phyloP scores from a whole-genome alignment of 2,113 vertebrate genomes.

The Ceyx margarethae region DNA sequence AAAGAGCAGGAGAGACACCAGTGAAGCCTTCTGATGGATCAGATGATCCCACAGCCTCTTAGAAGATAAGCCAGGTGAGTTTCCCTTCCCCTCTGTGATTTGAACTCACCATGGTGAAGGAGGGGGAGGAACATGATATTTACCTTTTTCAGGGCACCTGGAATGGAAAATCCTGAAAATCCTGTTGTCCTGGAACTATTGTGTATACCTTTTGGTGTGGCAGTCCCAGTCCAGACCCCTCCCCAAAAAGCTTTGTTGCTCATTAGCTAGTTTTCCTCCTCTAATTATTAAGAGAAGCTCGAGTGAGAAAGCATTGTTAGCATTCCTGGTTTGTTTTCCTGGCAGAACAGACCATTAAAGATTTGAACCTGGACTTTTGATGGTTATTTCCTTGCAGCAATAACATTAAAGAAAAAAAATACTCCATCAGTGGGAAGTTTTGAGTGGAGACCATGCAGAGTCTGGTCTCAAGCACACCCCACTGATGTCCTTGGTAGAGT shows the following conservation, averaged over 20 bases:
- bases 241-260: background rate
- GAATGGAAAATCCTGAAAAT: background rate
- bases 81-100: background rate
- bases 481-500: background rate
- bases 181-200: background rate
- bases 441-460: background rate
- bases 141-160: background rate
- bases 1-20: background rate
- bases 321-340: background rate
- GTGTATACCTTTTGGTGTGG: background rate
- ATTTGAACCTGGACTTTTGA: background rate
- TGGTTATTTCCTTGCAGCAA: background rate
- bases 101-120: background rate
- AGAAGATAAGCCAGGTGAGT: conserved; percentile 11
- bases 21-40: background rate
- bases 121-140: background rate
- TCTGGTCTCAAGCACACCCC: background rate
- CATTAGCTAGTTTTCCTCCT: background rate
- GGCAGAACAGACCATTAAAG: background rate
- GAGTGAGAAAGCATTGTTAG: background rate
- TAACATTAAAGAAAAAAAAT: background rate
- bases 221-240: background rate
- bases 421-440: background rate
- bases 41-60: background rate
- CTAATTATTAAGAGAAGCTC: background rate